Conservation (phyloP, 1,140 invertebrate species). For the Hermatobates lingyangjiaoensis region DNA sequence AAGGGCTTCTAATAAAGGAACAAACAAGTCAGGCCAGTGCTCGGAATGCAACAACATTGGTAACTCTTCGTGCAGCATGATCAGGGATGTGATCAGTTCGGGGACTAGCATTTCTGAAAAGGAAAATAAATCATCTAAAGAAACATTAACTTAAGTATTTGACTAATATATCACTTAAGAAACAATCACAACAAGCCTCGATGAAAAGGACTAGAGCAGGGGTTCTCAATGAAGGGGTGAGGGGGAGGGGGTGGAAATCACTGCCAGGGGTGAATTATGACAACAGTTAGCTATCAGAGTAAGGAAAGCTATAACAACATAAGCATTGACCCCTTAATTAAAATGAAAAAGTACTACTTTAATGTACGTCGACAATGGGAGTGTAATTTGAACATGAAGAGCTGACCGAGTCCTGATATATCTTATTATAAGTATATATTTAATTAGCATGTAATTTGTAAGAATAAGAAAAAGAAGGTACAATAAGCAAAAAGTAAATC, state of each 20-base stretch:
- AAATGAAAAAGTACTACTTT: too few species aligned
- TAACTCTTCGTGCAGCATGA: slow-evolving; percentile 48
- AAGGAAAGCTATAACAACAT: slow-evolving; percentile 57
- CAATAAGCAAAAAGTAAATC: too few species aligned
- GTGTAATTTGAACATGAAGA: too few species aligned
- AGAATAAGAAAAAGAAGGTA: too few species aligned
- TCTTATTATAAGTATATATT: too few species aligned
- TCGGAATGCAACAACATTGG: slow-evolving; percentile 39
- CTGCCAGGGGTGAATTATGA: slow-evolving; percentile 37
- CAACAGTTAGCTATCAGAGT: slow-evolving; percentile 49
- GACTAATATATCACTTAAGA: slow-evolving; percentile 69
- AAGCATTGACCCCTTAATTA: too few species aligned
- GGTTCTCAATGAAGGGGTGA: slow-evolving; percentile 41
- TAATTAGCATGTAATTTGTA: too few species aligned
- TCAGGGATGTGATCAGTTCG: slow-evolving; percentile 53
- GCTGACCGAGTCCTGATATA: too few species aligned
- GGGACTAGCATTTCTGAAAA: slow-evolving; percentile 50
- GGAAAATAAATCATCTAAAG: slow-evolving; percentile 3
- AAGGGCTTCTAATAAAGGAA: slow-evolving; percentile 40
- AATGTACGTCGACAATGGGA: too few species aligned
- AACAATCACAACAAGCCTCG: slow-evolving; percentile 48
- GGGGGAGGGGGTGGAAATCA: slow-evolving; percentile 41
- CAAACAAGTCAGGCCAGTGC: slow-evolving; percentile 44
- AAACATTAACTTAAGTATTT: slow-evolving; percentile 69
- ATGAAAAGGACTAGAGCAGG: slow-evolving; percentile 53